A percentile compares a stretch with the other conserved stretches of the same genome.
phyloP scores from a whole-genome alignment of 2,888 invertebrate genomes.

The Elmis aenea region DNA sequence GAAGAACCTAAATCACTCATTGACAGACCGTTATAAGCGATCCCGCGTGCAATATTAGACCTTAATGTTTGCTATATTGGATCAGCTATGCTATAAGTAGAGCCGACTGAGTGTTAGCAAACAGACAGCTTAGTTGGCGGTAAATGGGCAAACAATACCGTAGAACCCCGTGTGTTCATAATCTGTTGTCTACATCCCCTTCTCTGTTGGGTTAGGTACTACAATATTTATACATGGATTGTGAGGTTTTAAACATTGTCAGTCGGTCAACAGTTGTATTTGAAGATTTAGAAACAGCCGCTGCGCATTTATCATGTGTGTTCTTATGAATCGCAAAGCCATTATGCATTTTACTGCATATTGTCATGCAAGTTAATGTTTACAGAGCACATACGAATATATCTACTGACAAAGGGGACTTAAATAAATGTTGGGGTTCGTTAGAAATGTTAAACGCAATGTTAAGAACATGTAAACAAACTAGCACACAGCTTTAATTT shows the following conservation, averaged over 20 bases:
- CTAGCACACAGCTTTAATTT: too few species aligned
- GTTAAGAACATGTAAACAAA: too few species aligned
- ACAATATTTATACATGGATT: conserved; percentile 44
- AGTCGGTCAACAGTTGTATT: conserved; percentile 27
- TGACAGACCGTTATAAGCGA: conserved; percentile 36
- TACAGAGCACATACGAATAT: conserved; percentile 20
- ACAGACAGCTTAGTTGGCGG: conserved; percentile 46
- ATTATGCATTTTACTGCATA: conserved; percentile 23
- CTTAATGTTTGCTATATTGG: conserved; percentile 16
- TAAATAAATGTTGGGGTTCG: conserved; percentile 6
- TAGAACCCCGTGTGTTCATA: conserved; percentile 40
- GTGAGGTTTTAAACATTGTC: conserved; percentile 35
- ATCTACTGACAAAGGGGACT: conserved; percentile 12
- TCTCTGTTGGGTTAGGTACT: conserved; percentile 39
- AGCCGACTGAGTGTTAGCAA: conserved; percentile 39
- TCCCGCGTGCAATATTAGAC: conserved; percentile 25
- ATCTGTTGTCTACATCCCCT: conserved; percentile 45
- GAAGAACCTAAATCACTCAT: conserved; percentile 43
- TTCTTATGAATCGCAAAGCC: conserved; percentile 17
- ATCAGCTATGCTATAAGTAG: conserved; percentile 32
- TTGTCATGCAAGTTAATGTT: conserved; percentile 27
- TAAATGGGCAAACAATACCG: conserved; percentile 46
- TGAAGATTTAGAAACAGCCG: conserved; percentile 18
- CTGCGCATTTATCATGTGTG: conserved; percentile 29
- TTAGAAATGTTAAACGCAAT: too few species aligned